phyloP scores from a whole-genome alignment of 1,140 invertebrate species.

The Heliconius himera region DNA sequence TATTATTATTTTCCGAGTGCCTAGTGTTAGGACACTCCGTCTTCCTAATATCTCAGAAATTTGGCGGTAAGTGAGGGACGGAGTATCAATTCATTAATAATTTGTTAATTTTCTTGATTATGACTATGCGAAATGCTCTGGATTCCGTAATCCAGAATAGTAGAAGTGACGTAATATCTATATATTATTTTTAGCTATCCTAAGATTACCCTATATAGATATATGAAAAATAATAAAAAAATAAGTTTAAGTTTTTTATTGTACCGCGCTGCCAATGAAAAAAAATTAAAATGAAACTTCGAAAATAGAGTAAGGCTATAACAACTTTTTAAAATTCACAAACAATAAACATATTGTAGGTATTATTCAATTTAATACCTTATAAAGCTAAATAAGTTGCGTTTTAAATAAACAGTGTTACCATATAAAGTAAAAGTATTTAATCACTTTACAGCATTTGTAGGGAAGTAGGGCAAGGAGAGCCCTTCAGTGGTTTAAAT shows the following conservation, averaged over 20 bases:
- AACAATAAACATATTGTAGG: too few relatives aligned
- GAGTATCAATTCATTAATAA: too few relatives aligned
- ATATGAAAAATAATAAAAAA: neutral
- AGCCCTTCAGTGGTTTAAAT: conserved; percentile 8
- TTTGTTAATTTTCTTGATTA: too few relatives aligned
- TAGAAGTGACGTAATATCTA: too few relatives aligned
- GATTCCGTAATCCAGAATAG: too few relatives aligned
- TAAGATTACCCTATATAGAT: neutral
- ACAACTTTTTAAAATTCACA: neutral
- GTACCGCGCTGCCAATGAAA: neutral
- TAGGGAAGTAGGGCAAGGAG: conserved; percentile 11
- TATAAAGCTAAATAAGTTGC: neutral
- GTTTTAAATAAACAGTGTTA: neutral
- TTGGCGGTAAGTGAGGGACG: too few relatives aligned
- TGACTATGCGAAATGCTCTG: too few relatives aligned
- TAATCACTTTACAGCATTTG: neutral
- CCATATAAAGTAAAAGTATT: neutral
- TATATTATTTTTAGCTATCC: neutral
- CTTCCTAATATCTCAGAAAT: too few relatives aligned
- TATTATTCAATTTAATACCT: neutral
- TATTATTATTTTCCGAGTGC: too few relatives aligned
- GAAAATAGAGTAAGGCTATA: neutral
- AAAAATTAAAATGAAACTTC: neutral
- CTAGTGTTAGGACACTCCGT: too few relatives aligned
- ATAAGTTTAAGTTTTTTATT: neutral